phyloP scores from a whole-genome alignment of 2,113 vertebrate genomes.

The Megatriorchis doriae region DNA sequence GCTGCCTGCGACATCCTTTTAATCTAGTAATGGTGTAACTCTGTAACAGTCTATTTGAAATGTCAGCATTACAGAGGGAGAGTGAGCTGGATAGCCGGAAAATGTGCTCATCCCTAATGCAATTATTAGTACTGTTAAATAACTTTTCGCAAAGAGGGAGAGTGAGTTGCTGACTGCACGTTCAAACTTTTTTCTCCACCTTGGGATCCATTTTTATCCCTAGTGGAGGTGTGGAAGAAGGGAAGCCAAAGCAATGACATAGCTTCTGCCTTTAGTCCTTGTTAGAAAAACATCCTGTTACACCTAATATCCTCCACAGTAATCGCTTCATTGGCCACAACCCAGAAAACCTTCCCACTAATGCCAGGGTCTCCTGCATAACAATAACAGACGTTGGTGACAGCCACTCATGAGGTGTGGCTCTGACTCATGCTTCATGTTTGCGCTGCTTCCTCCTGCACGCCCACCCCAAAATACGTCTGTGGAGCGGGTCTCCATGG shows the following conservation, averaged over 20 bases:
- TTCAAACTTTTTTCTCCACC: background rate
- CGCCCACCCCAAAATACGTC: background rate
- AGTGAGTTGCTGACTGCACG: background rate
- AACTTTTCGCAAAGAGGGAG: background rate
- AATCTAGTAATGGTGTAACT: constrained; percentile 42
- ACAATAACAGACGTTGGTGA: background rate
- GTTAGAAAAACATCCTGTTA: constrained; percentile 35
- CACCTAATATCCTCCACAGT: background rate
- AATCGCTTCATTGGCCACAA: background rate
- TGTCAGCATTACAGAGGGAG: background rate
- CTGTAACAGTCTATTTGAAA: background rate
- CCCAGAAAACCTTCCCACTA: background rate
- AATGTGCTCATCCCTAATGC: constrained; percentile 23
- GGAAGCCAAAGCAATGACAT: constrained; percentile 37
- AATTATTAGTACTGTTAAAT: constrained; percentile 17
- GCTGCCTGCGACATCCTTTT: constrained; percentile 9
- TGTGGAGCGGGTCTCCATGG: accelerated
- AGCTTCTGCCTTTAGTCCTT: constrained; percentile 2
- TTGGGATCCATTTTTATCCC: constrained; percentile 16
- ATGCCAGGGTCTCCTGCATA: background rate
- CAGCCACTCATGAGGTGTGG: background rate
- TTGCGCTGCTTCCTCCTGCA: background rate
- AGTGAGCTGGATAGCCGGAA: background rate
- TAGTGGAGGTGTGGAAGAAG: constrained; percentile 21
- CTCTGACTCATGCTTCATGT: background rate